Evolutionary conservation across 1,140 invertebrate species (phyloP), one percentile per base, ranked within the genome.

Genomic region (Drosophila pruinosa): DNA sequence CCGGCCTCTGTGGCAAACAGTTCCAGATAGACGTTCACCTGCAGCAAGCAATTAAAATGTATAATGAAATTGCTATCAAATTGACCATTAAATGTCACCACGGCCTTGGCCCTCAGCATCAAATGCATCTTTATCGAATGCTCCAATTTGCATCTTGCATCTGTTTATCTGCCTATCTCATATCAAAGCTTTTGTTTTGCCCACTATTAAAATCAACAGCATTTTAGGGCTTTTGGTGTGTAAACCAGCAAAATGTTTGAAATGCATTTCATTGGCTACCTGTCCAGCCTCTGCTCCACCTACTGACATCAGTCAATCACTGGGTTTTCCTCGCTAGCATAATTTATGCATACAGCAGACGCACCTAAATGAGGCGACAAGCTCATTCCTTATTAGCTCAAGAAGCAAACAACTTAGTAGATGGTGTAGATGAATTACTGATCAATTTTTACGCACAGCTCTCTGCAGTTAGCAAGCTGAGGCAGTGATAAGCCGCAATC

Each of bases 1-100:
- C 36, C 47, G 4, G 61, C 47, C 62, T 89, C 89, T 34, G 67
- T 69, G 59, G 72, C 59, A 36, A 91, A 90, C 43, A 90, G 65
- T 39, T 79, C 57, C 57, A 90, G 70, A 59, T 90, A 90, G 14
- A 79, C 75, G 38, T 90, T 90, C 31, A 90, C 78, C 89, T 90
- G 70, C 10, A 45, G 19, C 43, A 28, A 50, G 1, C 28, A 73
- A 54, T 57, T 17, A 10, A 64, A 14, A 62, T 54, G 31, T 10
- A 53, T 47, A 38, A 38, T 50, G 58, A 73, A 61, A 28, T 10
- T 59, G 64, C 52, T 54, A 59, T 75, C 14, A 38, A 82, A 78
- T 47, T 38, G 39, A 43, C 45, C 43, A 65, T 47, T 45, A 47
- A 59, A 63, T 36, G 21, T 63, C 54, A 63, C 36, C 54, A 63